Conservation (phyloP, 2,888 invertebrate genomes). For the Ctena decussata region DNA sequence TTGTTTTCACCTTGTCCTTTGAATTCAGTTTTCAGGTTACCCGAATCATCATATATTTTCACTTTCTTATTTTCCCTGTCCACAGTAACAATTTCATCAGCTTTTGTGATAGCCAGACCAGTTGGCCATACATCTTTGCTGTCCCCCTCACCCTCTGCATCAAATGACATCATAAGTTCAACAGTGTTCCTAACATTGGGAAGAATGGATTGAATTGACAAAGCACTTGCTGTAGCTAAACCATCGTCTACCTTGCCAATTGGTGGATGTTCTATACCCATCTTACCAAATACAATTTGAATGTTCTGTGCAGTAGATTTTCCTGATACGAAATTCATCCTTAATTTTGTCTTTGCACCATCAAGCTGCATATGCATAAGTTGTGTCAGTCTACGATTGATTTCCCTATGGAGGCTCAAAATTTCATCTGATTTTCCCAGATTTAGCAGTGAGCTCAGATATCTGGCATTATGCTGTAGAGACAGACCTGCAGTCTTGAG, state of each 20-base stretch:
- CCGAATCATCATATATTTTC: slow-evolving; percentile 77
- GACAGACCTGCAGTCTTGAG: slow-evolving; percentile 68
- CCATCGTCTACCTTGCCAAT: slow-evolving; percentile 64
- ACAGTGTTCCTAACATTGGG: slow-evolving; percentile 68
- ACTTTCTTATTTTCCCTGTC: slow-evolving; percentile 84
- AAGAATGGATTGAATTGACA: slow-evolving; percentile 69
- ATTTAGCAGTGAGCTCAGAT: slow-evolving; percentile 67
- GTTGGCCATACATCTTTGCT: slow-evolving; percentile 83
- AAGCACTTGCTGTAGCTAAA: slow-evolving; percentile 42
- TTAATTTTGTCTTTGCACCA: slow-evolving; percentile 69
- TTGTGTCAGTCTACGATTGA: slow-evolving; percentile 75
- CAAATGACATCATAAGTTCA: slow-evolving; percentile 68
- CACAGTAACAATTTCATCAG: slow-evolving; percentile 76
- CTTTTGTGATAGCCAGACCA: slow-evolving; percentile 75
- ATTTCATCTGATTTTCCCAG: slow-evolving; percentile 80
- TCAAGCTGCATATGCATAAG: slow-evolving; percentile 75
- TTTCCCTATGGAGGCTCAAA: slow-evolving; percentile 68
- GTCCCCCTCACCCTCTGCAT: slow-evolving; percentile 71
- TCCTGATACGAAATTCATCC: slow-evolving; percentile 72
- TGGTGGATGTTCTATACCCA: slow-evolving; percentile 66
- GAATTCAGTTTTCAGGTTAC: slow-evolving; percentile 73
- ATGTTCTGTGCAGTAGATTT: slow-evolving; percentile 68
- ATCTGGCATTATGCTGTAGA: slow-evolving; percentile 67
- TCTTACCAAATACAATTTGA: slow-evolving; percentile 76
- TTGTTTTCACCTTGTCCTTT: slow-evolving; percentile 70